A percentile compares a stretch with the other conserved stretches of the same genome.
Conservation (phyloP, 2,888 invertebrate genomes). For the Plagodis dolabraria region DNA sequence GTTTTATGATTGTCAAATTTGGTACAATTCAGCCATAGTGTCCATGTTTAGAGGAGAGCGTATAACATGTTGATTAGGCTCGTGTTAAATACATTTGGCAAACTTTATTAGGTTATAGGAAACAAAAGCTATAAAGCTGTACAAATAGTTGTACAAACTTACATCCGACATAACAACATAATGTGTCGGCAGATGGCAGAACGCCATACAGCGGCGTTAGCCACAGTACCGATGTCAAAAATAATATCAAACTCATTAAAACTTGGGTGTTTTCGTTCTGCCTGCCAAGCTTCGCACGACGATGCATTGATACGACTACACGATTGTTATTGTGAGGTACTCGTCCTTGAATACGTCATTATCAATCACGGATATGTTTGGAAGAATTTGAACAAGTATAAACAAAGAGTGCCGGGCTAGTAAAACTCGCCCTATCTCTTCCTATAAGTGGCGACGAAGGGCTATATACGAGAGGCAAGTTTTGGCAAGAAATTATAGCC, state of each 20-base stretch:
- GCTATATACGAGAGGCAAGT: too few relatives aligned
- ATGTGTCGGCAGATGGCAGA: slow-evolving; percentile 41
- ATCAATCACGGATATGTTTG: too few relatives aligned
- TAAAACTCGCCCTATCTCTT: not conserved
- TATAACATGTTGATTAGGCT: too few relatives aligned
- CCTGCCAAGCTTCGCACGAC: slow-evolving; percentile 41
- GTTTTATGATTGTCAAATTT: too few relatives aligned
- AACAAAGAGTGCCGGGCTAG: too few relatives aligned
- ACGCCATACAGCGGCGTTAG: slow-evolving; percentile 45
- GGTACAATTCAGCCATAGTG: too few relatives aligned
- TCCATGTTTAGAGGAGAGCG: too few relatives aligned
- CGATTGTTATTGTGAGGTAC: too few relatives aligned
- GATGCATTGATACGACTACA: not conserved
- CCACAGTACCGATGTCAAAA: slow-evolving; percentile 30
- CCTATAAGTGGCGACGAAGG: too few relatives aligned
- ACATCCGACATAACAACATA: slow-evolving; percentile 18
- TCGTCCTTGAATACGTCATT: too few relatives aligned
- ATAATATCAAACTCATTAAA: slow-evolving; percentile 42
- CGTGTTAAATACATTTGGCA: not conserved
- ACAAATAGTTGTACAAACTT: not conserved
- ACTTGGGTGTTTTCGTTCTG: slow-evolving; percentile 42
- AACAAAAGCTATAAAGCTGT: slow-evolving; percentile 11
- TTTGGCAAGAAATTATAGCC: too few relatives aligned
- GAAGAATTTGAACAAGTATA: too few relatives aligned
- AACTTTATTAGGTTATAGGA: not conserved